Evolutionary conservation across 2,113 vertebrate genomes (phyloP).

Genomic region (Pseudopodoces humilis): DNA sequence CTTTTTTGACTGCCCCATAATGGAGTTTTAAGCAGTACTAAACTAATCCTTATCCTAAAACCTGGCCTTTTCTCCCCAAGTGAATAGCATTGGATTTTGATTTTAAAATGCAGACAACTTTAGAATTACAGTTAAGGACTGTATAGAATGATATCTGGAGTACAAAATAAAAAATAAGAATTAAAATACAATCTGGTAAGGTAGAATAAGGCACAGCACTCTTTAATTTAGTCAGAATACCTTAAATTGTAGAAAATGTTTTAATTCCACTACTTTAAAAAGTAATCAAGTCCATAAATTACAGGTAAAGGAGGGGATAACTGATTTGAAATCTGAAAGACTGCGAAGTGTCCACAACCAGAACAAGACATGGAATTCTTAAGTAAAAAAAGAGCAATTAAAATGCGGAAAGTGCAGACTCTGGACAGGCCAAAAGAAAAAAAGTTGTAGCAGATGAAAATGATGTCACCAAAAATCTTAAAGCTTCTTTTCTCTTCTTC

Average conservation of each 20-base stretch:
- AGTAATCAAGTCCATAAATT: slow-evolving; percentile 1
- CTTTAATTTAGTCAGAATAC: background rate
- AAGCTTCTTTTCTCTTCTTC: background rate
- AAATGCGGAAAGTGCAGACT: background rate
- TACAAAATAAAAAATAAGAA: background rate
- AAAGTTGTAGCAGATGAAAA: background rate
- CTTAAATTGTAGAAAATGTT: background rate
- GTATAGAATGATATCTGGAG: background rate
- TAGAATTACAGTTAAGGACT: background rate
- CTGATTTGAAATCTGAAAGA: background rate
- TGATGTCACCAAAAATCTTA: background rate
- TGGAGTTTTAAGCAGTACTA: background rate
- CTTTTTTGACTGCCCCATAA: background rate
- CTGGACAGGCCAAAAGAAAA: background rate
- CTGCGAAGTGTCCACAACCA: background rate
- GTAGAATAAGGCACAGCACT: background rate
- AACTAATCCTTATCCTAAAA: background rate
- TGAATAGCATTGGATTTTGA: background rate
- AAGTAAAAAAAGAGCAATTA: background rate
- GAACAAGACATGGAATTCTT: background rate
- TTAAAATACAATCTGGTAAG: background rate
- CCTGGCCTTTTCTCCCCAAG: background rate
- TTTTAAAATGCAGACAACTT: background rate
- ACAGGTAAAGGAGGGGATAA: background rate
- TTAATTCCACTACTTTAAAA: background rate